A percentile compares a stretch with the other conserved stretches of the same genome.
Conservation (phyloP, 2,113 vertebrate species). For the Dicrurus megarhynchus region DNA sequence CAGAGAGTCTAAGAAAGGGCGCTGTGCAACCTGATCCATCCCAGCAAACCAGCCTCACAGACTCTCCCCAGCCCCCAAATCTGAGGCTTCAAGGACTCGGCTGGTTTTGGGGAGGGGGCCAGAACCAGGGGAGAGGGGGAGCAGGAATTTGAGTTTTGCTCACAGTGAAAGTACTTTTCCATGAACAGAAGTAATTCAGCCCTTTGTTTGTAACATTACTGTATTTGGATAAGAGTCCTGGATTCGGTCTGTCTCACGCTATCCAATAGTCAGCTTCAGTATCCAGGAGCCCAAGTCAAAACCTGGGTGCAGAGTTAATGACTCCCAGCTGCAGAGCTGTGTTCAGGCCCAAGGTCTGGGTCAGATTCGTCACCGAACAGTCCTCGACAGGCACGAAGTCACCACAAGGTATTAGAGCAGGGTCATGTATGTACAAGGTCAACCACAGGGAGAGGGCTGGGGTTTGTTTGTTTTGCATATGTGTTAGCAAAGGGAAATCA, state of each 20-base stretch:
- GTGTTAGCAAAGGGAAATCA: slow-evolving; percentile 28
- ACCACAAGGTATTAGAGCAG: neutral
- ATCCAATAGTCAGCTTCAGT: neutral
- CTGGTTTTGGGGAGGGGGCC: neutral
- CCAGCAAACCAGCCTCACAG: slow-evolving; percentile 63
- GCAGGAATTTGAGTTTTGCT: neutral
- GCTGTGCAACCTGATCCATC: slow-evolving; percentile 71
- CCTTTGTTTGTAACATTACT: slow-evolving; percentile 34
- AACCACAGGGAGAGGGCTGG: neutral
- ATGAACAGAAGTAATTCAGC: slow-evolving; percentile 10
- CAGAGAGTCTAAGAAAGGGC: slow-evolving; percentile 62
- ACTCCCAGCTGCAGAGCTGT: neutral
- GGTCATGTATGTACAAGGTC: neutral
- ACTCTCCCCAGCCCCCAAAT: slow-evolving; percentile 41
- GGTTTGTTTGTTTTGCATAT: neutral
- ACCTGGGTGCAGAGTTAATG: slow-evolving; percentile 19
- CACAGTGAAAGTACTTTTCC: neutral
- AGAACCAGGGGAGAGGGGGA: neutral
- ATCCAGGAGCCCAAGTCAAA: slow-evolving; percentile 14
- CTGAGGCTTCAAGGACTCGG: neutral
- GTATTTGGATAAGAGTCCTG: slow-evolving; percentile 25
- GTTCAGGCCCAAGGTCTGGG: neutral
- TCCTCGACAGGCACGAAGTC: neutral
- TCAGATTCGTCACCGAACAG: neutral
- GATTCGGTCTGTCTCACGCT: neutral